Conservation (phyloP, 2,888 invertebrate genomes). For the Athetis lepigone region DNA sequence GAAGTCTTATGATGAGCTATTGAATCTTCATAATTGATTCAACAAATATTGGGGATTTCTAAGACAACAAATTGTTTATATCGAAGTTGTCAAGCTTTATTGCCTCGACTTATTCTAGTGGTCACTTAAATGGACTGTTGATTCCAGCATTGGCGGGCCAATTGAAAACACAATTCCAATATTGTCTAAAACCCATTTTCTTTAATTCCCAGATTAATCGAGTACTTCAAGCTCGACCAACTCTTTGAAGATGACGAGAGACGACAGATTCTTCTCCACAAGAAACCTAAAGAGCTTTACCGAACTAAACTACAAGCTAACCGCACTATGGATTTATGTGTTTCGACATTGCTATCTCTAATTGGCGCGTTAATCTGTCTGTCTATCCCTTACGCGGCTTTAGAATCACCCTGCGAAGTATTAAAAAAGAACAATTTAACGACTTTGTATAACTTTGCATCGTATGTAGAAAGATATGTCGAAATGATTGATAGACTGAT, state of each 20-base stretch:
- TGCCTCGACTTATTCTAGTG: too few relatives aligned
- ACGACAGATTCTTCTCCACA: conserved; percentile 58
- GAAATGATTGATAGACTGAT: conserved; percentile 70
- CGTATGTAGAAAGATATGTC: conserved; percentile 63
- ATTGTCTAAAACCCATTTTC: neutral
- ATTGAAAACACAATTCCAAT: too few relatives aligned
- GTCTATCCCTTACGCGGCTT: conserved; percentile 70
- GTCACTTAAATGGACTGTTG: too few relatives aligned
- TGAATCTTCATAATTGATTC: too few relatives aligned
- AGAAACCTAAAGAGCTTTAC: conserved; percentile 63
- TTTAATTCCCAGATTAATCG: conserved; percentile 65
- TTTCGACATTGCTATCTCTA: conserved; percentile 73
- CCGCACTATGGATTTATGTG: conserved; percentile 64
- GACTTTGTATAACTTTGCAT: conserved; percentile 57
- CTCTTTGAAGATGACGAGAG: conserved; percentile 62
- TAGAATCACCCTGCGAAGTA: conserved; percentile 71
- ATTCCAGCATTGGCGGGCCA: too few relatives aligned
- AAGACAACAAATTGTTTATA: too few relatives aligned
- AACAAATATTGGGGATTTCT: too few relatives aligned
- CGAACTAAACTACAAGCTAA: conserved; percentile 63
- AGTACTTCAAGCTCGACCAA: conserved; percentile 65
- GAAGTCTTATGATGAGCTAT: too few relatives aligned
- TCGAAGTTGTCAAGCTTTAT: too few relatives aligned
- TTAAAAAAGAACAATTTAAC: conserved; percentile 59
- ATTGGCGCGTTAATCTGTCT: conserved; percentile 69